Base-by-base conservation (phyloP, 1,140 invertebrate genomes). In the Listronotus oregonensis region DNA sequence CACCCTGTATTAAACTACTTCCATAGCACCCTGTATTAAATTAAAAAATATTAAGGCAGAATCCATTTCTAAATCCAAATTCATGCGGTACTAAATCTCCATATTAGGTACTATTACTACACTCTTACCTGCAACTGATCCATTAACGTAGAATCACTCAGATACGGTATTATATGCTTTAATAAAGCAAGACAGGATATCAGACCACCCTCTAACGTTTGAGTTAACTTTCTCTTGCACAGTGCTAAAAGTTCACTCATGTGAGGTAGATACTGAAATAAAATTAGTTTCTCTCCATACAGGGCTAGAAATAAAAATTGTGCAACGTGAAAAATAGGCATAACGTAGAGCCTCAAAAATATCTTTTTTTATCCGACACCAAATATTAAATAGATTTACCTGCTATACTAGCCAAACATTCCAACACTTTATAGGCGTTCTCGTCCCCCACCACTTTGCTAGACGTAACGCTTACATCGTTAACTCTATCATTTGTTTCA, bases 211-310 rank as follows among this genome's bases (percentile, higher is more conserved):
- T 97, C 95, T 34, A 95, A 81, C 72, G 89, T 92, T 9, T 85
- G 80, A 1, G 93, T 95, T 56, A 97, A 77, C 66, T 91, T 89
- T 50, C 86, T 85, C 56, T 90, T 87, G 66, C 90, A 92, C 3
- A 90, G 82, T 6, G 85, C 85, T 54, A 93, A 86, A 14, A 93
- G 75, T 73, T 98, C 95, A 11, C 89, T 88, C 78, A 95, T 91
- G 76, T 97, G 94, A 0, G 94, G 93, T 54, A 99, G 84, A 78
- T 98, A 99, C 81, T 99, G 97, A 37, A 95, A 81, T 37, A 98
- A 83, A 69, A 99, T 91, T 47, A 98, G 88, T 73, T 96, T 91
- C 77, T 97, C 94, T 46, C 95, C 96, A 80, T 97, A 98, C 65
- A 97, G 82, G 66, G 86, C 89, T 91, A 75, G 43, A 82, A 82